Evolutionary conservation across 2,888 invertebrate species (phyloP).

Genomic region (Nephrotoma guestfalica): DNA sequence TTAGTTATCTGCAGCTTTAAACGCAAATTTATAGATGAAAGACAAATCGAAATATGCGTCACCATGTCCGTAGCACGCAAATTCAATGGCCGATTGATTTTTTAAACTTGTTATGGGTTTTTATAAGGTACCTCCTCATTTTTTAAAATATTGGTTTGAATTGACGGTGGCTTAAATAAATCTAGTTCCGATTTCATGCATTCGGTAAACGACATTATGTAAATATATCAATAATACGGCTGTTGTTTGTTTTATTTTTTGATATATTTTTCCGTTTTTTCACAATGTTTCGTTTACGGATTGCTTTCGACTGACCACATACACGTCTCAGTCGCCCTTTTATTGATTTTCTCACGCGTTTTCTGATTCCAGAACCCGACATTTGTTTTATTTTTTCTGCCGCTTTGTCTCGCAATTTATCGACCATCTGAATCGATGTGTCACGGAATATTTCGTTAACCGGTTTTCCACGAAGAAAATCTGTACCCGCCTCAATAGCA

Average conservation of each 20-base stretch:
- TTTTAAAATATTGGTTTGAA: not conserved
- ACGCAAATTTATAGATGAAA: not conserved
- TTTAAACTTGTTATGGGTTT: not conserved
- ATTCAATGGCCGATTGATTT: constrained; percentile 3
- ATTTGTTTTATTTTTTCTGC: not conserved
- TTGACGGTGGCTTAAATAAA: not conserved
- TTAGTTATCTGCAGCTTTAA: not conserved
- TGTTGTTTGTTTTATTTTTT: too few relatives aligned
- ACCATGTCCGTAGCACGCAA: not conserved
- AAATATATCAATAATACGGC: too few relatives aligned
- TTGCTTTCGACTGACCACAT: too few relatives aligned
- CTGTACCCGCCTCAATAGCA: too few relatives aligned
- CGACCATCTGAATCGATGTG: not conserved
- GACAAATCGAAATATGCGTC: constrained; percentile 6
- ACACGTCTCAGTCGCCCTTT: not conserved
- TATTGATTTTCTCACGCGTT: not conserved
- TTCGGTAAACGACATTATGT: not conserved
- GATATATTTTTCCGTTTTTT: too few relatives aligned
- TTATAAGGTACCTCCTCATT: not conserved
- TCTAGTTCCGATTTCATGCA: constrained; percentile 3
- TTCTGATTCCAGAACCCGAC: not conserved
- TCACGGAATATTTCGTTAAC: not conserved
- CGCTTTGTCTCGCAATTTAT: not conserved
- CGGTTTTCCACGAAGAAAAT: not conserved
- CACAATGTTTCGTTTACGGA: too few relatives aligned